Percentiles rank a stretch among this genome's conserved stretches.
Conservation (phyloP, 2,888 invertebrate genomes). For the Leptinotarsa tumamoca region DNA sequence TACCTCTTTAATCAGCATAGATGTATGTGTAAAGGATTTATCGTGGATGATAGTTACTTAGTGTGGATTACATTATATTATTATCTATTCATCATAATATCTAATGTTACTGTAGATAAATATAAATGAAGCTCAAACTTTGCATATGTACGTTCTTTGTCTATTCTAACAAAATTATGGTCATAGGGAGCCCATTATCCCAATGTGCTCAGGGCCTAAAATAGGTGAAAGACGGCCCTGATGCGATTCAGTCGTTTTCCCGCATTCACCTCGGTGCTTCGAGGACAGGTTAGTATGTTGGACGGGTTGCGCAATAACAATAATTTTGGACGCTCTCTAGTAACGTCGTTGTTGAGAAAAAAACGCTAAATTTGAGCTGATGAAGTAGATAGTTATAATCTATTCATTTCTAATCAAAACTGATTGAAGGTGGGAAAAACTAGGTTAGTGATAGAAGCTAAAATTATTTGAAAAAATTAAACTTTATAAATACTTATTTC, state of each 20-base stretch:
- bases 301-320: no score
- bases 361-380: no score
- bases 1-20: conserved; percentile 14
- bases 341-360: no score
- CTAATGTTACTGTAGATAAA: conserved; percentile 15
- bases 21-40: not conserved
- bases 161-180: conserved; percentile 21
- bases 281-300: no score
- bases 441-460: no score
- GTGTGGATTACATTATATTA: conserved; percentile 23
- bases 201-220: conserved; percentile 23
- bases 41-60: conserved; percentile 17
- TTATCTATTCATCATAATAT: conserved; percentile 22
- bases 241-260: not conserved
- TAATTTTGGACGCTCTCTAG: no score
- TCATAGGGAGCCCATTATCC: conserved; percentile 27
- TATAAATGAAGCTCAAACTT: conserved; percentile 11
- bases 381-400: no score
- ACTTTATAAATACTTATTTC: no score
- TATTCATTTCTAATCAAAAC: no score
- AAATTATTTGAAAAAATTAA: no score
- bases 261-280: no score
- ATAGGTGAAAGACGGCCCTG: conserved; percentile 28
- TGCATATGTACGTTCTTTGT: conserved; percentile 17
- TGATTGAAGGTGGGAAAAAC: no score